Evolutionary conservation across 2,888 invertebrate genomes (phyloP).

Genomic region (Lucinisca nassula): DNA sequence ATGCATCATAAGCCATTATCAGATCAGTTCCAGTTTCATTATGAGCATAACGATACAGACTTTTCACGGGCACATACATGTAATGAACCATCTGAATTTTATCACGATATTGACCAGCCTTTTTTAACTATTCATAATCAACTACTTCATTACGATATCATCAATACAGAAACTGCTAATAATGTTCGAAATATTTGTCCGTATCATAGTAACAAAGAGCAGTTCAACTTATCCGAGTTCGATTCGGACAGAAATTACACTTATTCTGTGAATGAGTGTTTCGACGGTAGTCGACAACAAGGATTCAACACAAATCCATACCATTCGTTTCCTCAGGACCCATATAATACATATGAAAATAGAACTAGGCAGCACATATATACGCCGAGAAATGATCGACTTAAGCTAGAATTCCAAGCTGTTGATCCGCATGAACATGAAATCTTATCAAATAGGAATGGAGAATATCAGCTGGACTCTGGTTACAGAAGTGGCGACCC

Average conservation of each 20-base stretch:
- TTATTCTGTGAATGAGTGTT: not conserved
- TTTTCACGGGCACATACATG: no score
- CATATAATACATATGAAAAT: not conserved
- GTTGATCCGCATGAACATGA: not conserved
- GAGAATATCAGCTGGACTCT: not conserved
- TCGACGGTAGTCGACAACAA: not conserved
- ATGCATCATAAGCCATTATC: not conserved
- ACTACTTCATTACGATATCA: no score
- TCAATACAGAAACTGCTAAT: no score
- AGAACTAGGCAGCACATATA: not conserved
- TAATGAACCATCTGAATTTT: no score
- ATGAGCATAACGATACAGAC: no score
- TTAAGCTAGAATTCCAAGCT: not conserved
- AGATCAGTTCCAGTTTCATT: not conserved
- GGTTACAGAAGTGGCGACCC: not conserved
- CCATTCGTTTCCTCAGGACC: not conserved
- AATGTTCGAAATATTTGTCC: not conserved
- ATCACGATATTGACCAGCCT: no score
- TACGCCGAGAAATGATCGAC: no score
- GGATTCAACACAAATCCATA: not conserved
- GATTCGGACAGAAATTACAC: not conserved
- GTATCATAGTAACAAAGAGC: not conserved
- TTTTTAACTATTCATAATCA: no score
- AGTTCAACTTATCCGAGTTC: not conserved
- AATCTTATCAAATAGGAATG: not conserved